A percentile compares a stretch with the other conserved stretches of the same genome.
Conservation (phyloP, 2,888 invertebrate genomes). For the Listrodromus nycthemerus region DNA sequence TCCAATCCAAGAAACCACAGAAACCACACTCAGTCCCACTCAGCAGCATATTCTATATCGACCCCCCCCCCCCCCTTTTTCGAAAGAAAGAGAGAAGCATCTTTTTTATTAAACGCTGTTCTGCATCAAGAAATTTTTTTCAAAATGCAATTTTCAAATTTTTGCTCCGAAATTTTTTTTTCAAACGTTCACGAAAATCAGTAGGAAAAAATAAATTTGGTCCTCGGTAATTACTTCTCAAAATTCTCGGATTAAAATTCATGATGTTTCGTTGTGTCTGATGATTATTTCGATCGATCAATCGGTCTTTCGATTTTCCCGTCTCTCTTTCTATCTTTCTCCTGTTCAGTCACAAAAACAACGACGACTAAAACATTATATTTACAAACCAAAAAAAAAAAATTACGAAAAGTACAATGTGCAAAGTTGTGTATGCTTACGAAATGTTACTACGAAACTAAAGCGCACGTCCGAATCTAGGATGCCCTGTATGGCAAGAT, state of each 20-base stretch:
- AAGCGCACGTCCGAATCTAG: slow-evolving; percentile 80
- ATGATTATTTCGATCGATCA: background rate
- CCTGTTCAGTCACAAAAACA: background rate
- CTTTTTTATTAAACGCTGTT: slow-evolving; percentile 1
- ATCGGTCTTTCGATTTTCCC: slow-evolving; percentile 54
- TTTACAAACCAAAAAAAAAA: slow-evolving; percentile 13
- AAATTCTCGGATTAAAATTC: too few species aligned
- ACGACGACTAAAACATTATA: slow-evolving; percentile 16
- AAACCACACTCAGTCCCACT: background rate
- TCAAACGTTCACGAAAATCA: too few species aligned
- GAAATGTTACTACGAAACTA: slow-evolving; percentile 65
- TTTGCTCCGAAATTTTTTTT: too few species aligned
- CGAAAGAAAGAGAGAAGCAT: slow-evolving; percentile 56
- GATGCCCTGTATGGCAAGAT: slow-evolving; percentile 78
- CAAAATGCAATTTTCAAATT: too few species aligned
- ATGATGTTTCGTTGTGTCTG: too few species aligned
- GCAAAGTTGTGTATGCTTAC: slow-evolving; percentile 46
- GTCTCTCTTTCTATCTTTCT: slow-evolving; percentile 32
- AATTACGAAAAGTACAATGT: slow-evolving; percentile 25
- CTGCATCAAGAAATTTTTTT: too few species aligned
- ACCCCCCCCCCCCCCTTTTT: background rate
- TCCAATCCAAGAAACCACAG: slow-evolving; percentile 3
- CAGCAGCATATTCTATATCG: background rate
- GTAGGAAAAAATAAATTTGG: too few species aligned
- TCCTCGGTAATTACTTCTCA: background rate